Conservation (phyloP, 1,140 invertebrate genomes). For the Pseudoatta argentina region DNA sequence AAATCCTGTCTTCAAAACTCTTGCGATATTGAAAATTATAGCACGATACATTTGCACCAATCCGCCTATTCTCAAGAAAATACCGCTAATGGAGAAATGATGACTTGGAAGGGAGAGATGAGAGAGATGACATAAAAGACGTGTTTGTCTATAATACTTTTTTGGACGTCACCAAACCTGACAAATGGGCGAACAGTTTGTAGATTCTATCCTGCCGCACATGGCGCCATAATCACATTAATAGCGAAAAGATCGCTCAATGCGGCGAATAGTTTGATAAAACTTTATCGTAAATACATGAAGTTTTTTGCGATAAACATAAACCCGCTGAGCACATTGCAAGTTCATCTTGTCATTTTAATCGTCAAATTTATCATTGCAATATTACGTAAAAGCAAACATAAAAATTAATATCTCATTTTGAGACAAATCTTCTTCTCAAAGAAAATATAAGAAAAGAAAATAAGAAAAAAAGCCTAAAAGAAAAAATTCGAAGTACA, state of each 20-base stretch:
- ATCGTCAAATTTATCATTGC: neutral
- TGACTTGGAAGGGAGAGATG: neutral
- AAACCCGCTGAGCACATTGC: neutral
- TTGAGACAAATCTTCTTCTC: neutral
- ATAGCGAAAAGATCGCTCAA: slow-evolving; percentile 45
- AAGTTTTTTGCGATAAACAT: slow-evolving; percentile 13
- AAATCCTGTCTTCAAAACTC: slow-evolving; percentile 1
- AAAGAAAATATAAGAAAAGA: neutral
- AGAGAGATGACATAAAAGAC: neutral
- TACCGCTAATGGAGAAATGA: slow-evolving; percentile 32
- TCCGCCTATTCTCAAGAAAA: slow-evolving; percentile 36
- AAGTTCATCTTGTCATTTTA: neutral
- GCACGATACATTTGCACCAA: slow-evolving; percentile 35
- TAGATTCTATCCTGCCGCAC: slow-evolving; percentile 15
- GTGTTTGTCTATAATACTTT: neutral
- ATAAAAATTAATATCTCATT: neutral
- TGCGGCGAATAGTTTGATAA: slow-evolving; percentile 1
- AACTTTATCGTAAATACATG: slow-evolving; percentile 32
- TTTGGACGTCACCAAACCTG: slow-evolving; percentile 48
- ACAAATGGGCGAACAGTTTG: slow-evolving; percentile 26
- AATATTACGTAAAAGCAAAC: neutral
- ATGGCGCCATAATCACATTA: slow-evolving; percentile 33
- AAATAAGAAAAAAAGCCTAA: neutral
- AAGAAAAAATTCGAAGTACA: neutral
- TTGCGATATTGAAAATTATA: slow-evolving; percentile 43